phyloP scores from a whole-genome alignment of 2,797 vertebrate genomes.

The Acipenser oxyrinchus region DNA sequence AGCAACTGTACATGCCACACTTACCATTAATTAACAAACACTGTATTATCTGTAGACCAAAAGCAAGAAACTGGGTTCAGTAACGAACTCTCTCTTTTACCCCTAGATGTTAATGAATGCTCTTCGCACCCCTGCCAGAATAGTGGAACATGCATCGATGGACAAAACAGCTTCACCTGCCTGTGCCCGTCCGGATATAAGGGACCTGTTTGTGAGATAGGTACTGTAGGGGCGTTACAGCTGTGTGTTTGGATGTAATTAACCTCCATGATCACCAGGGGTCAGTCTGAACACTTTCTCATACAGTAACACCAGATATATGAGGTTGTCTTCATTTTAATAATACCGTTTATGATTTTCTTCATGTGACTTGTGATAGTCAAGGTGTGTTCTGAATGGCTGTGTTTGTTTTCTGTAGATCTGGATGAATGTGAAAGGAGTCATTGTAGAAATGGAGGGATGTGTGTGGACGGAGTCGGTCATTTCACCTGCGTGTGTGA shows the following conservation, averaged over 20 bases:
- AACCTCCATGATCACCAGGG: too few relatives aligned
- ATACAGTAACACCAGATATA: not conserved
- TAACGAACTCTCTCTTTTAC: too few relatives aligned
- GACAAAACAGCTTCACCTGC: slow-evolving; percentile 72
- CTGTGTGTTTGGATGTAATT: too few relatives aligned
- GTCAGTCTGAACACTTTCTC: not conserved
- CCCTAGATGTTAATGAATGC: slow-evolving; percentile 81
- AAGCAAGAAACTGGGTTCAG: too few relatives aligned
- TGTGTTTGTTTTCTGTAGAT: slow-evolving; percentile 45
- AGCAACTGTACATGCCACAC: too few relatives aligned
- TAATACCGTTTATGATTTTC: too few relatives aligned
- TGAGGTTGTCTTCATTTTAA: too few relatives aligned
- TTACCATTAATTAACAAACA: too few relatives aligned
- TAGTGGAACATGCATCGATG: slow-evolving; percentile 71
- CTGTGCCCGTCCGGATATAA: slow-evolving; percentile 68
- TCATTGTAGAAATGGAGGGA: slow-evolving; percentile 54
- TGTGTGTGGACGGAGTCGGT: slow-evolving; percentile 51
- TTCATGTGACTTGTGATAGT: too few relatives aligned
- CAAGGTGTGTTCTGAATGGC: slow-evolving; percentile 2
- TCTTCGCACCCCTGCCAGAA: slow-evolving; percentile 81
- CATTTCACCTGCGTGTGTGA: slow-evolving; percentile 61
- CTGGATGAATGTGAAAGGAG: slow-evolving; percentile 57
- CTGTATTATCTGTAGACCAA: too few relatives aligned
- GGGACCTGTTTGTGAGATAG: slow-evolving; percentile 64
- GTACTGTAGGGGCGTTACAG: slow-evolving; percentile 30